phyloP scores from a whole-genome alignment of 1,140 invertebrate genomes.

The Cyclargus thomasi region DNA sequence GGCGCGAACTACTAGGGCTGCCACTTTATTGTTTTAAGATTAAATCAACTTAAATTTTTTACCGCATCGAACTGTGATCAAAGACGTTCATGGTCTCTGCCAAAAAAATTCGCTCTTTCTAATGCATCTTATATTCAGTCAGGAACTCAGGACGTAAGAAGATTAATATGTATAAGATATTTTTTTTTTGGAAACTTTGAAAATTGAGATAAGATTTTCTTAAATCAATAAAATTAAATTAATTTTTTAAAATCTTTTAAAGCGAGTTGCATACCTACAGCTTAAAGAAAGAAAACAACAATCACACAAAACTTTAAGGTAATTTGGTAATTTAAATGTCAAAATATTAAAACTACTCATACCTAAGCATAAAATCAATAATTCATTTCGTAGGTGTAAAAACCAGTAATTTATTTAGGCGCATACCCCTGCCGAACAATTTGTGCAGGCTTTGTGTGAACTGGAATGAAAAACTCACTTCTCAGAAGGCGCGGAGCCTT shows the following conservation, averaged over 20 bases:
- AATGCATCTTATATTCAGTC: no score
- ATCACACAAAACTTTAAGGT: neutral
- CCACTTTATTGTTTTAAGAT: neutral
- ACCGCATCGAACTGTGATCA: neutral
- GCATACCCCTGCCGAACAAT: conserved; percentile 38
- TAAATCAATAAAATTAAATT: no score
- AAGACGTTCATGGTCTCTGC: neutral
- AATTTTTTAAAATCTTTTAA: no score
- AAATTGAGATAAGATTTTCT: no score
- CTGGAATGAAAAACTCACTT: conserved; percentile 54
- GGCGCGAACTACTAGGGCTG: conserved; percentile 37
- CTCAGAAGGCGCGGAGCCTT: conserved; percentile 55
- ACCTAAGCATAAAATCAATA: neutral
- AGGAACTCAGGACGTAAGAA: no score
- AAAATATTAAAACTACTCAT: neutral
- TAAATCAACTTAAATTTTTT: neutral
- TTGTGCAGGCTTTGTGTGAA: conserved; percentile 60
- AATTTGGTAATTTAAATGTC: neutral
- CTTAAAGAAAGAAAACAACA: neutral
- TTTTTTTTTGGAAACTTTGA: no score
- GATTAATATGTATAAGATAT: no score
- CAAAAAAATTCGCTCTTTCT: no score
- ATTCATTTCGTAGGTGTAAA: conserved; percentile 6
- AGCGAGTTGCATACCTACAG: neutral
- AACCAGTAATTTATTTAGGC: conserved; percentile 11